phyloP scores from a whole-genome alignment of 2,888 invertebrate species.

The Azorinus chamasolen region DNA sequence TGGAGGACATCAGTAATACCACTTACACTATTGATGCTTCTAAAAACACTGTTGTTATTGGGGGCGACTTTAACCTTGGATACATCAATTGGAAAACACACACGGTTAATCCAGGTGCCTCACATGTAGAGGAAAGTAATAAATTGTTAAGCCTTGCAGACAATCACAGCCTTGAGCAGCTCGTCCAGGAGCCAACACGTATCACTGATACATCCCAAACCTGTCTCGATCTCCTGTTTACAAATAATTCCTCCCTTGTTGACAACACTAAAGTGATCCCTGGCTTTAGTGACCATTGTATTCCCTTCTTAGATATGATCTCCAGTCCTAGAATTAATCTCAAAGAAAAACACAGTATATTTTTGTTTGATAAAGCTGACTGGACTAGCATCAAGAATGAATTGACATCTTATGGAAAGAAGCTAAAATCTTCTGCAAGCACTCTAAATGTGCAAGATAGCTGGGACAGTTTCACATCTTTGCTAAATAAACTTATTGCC shows the following conservation, averaged over 20 bases:
- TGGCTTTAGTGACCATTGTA: slow-evolving; percentile 5
- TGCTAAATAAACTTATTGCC: background rate
- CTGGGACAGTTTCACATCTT: slow-evolving; percentile 5
- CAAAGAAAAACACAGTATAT: slow-evolving; percentile 15
- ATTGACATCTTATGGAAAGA: slow-evolving; percentile 4
- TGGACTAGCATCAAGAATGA: slow-evolving; percentile 17
- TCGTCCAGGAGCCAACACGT: background rate
- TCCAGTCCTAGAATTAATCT: slow-evolving; percentile 19
- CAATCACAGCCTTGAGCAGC: background rate
- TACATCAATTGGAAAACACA: background rate
- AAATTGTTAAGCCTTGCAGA: background rate
- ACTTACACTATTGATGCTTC: background rate
- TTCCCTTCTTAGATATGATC: slow-evolving; percentile 22
- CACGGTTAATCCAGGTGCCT: background rate
- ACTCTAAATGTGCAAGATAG: slow-evolving; percentile 1
- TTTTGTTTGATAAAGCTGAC: slow-evolving; percentile 28
- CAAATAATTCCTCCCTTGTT: background rate
- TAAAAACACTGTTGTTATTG: background rate
- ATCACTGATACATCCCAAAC: background rate
- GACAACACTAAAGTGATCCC: background rate
- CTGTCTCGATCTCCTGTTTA: background rate
- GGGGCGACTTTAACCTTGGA: background rate
- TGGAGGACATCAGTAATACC: background rate
- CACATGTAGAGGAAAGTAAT: background rate
- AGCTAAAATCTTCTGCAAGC: background rate